A percentile compares a stretch with the other conserved stretches of the same genome.
These are phyloP conservation scores for Odontamblyopus lacepedii DNA, from an alignment of 2,797 vertebrate species.

Conservation along the genomic window DNA sequence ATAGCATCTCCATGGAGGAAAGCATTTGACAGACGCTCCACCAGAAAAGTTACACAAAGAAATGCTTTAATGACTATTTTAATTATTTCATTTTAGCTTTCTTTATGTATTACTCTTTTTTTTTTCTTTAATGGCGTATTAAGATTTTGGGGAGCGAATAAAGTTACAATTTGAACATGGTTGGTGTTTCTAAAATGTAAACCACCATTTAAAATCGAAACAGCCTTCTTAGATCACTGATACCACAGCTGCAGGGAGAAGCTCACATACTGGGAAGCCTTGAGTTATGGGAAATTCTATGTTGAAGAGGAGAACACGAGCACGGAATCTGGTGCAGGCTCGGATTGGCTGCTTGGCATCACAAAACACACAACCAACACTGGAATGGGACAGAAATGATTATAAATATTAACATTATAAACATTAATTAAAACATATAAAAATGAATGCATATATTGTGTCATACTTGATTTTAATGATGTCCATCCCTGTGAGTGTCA, in stretches of 20 bases:
- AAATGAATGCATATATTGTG: background rate
- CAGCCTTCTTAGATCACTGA: background rate
- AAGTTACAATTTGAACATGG: too few species aligned
- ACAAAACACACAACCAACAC: slow-evolving; percentile 94
- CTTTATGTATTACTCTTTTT: too few species aligned
- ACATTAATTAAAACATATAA: background rate
- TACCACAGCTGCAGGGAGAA: background rate
- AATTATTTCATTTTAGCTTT: too few species aligned
- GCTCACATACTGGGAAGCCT: slow-evolving; percentile 92
- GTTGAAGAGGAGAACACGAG: slow-evolving; percentile 94
- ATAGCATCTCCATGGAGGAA: too few species aligned
- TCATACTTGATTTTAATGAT: slow-evolving; percentile 99
- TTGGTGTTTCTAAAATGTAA: too few species aligned
- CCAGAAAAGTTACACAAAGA: too few species aligned
- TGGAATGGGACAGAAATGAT: slow-evolving; percentile 49
- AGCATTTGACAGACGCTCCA: too few species aligned
- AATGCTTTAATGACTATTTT: too few species aligned
- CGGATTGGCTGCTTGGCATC: slow-evolving; percentile 90
- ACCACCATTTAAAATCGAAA: too few species aligned
- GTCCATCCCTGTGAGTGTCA: slow-evolving; percentile 98
- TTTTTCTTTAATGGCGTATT: too few species aligned
- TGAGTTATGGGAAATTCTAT: slow-evolving; percentile 94
- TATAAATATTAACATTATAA: too few species aligned
- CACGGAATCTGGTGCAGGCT: slow-evolving; percentile 90
- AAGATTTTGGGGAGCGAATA: too few species aligned